These are phyloP conservation scores for Eupithecia subfuscata DNA, from an alignment of 2,888 invertebrate genomes.

Conservation along the genomic window DNA sequence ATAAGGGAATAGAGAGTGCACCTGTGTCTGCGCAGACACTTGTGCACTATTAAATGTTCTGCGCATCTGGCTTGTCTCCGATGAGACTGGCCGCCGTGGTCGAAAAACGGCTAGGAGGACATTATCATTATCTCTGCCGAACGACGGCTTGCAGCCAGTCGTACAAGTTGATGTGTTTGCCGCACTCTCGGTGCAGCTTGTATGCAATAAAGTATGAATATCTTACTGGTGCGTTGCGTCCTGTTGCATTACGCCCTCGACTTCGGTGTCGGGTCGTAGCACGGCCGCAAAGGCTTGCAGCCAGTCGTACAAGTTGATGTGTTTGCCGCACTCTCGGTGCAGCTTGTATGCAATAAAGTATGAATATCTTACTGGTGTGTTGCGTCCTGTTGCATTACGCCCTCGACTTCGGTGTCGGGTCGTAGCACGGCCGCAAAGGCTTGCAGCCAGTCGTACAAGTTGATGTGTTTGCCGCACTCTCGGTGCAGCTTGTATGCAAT, in stretches of 20 bases:
- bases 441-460: no score
- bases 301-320: no score
- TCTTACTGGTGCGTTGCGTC: constrained; percentile 83
- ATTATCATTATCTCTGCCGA: no score
- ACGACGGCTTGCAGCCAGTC: no score
- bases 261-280: constrained; percentile 74
- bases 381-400: constrained; percentile 83
- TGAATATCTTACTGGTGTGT: constrained; percentile 72
- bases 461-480: constrained; percentile 70
- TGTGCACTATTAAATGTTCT: no score
- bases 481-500: constrained; percentile 95
- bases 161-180: no score
- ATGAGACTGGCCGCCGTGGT: no score
- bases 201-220: constrained; percentile 86
- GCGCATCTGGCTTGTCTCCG: no score
- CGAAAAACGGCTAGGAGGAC: no score
- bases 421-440: constrained; percentile 85
- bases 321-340: constrained; percentile 86
- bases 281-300: constrained; percentile 82
- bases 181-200: constrained; percentile 91
- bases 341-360: constrained; percentile 93
- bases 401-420: constrained; percentile 72
- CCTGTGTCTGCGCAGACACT: no score
- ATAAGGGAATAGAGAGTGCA: no score
- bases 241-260: constrained; percentile 79